Evolutionary conservation across 2,113 vertebrate species (phyloP), one percentile per base, ranked within the genome.

Genomic region (Nothoprocta pentlandii): DNA sequence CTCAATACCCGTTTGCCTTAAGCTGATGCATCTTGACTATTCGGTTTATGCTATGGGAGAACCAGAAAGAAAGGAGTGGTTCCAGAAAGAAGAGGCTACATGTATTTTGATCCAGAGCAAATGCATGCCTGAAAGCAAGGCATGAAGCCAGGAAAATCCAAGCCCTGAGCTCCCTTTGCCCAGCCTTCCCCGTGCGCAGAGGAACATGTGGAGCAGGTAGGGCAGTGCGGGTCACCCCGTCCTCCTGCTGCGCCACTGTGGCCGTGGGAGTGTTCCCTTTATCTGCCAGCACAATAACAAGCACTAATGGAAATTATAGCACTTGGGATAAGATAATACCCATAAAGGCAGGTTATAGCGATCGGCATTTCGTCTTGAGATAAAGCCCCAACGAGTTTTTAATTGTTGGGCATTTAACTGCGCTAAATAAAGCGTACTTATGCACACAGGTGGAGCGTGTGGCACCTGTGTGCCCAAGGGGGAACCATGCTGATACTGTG

Each of bases 241-340:
- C 22, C 12, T 85, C 84, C 36, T 56, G 5, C 75, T 74, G 63
- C 34, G 53, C 23, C 42, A 63, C 42, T 68, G 12, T 51, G 63
- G 87, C 86, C 61, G 42, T 69, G 56, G 42, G 23, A 80, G 46
- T 6, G 61, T 80, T 80, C 19, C 30, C 39, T n/a, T 92, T 63
- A 83, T 91, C 87, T 85, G 32, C 59, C 39, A 44, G 76, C 26
- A 49, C 54, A 83, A 78, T 80, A 91, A 86, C 73, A 90, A 91
- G 16, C 75, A 32, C 70, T 90, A 86, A 83, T 75, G 82, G 64
- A 91, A 94, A 83, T 87, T 67, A 75, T 0, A 75, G 71, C 56
- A 74, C 11, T 83, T 70, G 34, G 71, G 87, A 78, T 95, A 92
- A 89, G 84, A 91, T 92, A 93, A 80, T 91, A 64, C 42, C 32